These are phyloP conservation scores for Bujurquina vittata DNA, from an alignment of 2,113 vertebrate genomes.

Conservation along the genomic window DNA sequence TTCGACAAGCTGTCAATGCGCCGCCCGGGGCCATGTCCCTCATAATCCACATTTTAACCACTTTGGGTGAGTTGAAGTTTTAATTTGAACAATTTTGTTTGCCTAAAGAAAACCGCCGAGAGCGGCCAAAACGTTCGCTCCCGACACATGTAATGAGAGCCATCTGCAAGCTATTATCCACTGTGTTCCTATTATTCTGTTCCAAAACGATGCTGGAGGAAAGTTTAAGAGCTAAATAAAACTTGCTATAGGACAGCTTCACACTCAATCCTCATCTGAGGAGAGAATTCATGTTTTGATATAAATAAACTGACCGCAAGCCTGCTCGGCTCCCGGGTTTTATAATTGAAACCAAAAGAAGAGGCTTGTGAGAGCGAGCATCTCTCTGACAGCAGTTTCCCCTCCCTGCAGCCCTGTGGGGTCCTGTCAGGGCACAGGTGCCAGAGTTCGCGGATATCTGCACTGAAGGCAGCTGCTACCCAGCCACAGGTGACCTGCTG, in stretches of 20 bases:
- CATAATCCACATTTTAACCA: constrained; percentile 40
- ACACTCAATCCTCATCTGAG: not conserved
- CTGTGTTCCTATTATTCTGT: not conserved
- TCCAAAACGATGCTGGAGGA: not conserved
- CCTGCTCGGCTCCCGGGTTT: not conserved
- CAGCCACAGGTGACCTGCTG: constrained; percentile 93
- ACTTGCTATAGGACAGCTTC: not conserved
- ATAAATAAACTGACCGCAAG: not conserved
- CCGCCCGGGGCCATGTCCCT: constrained; percentile 61
- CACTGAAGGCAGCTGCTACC: constrained; percentile 93
- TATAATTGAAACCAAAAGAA: not conserved
- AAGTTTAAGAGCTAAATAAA: not conserved
- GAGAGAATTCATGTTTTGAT: constrained; percentile 32
- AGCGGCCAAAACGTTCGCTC: not conserved
- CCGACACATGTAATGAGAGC: constrained; percentile 44
- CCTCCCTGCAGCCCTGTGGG: constrained; percentile 72
- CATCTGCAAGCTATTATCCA: constrained; percentile 41
- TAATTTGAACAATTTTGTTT: not conserved
- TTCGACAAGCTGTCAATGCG: not conserved
- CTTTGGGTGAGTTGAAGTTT: constrained; percentile 71
- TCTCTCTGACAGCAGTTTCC: not conserved
- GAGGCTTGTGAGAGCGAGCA: not conserved
- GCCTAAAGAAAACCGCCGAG: not conserved
- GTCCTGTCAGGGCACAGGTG: constrained; percentile 67
- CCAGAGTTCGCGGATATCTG: constrained; percentile 88